These are phyloP conservation scores for Malacoraja senta DNA, from an alignment of 2,797 vertebrate species.

Conservation along the genomic window DNA sequence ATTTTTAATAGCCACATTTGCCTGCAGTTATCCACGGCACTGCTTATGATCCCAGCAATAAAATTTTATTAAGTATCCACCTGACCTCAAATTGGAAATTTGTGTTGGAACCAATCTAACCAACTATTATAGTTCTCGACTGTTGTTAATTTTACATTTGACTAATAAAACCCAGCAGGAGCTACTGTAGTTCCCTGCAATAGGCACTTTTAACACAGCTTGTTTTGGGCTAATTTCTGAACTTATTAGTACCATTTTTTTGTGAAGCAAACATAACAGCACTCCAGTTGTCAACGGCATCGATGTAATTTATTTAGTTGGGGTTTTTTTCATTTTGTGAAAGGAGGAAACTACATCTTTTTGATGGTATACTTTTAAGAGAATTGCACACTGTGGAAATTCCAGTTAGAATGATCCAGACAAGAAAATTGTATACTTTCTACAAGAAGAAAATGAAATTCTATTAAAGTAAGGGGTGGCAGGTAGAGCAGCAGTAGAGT, in stretches of 20 bases:
- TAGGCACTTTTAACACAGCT: conserved; percentile 44
- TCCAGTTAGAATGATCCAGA: background rate
- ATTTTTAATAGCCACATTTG: conserved; percentile 65
- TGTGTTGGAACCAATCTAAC: conserved; percentile 74
- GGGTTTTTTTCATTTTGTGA: background rate
- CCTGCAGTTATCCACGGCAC: conserved; percentile 63
- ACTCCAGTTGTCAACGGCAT: background rate
- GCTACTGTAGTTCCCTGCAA: conserved; percentile 49
- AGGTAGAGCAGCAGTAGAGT: no score
- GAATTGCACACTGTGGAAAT: background rate
- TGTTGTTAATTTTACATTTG: conserved; percentile 97
- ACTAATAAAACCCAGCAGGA: conserved; percentile 82
- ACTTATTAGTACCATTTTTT: background rate
- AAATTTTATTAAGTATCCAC: conserved; percentile 85
- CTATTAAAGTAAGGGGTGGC: background rate
- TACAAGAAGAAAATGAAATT: background rate
- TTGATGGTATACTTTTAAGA: background rate
- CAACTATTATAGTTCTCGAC: conserved; percentile 64
- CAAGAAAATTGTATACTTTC: background rate
- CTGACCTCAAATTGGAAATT: conserved; percentile 90
- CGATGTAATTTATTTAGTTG: background rate
- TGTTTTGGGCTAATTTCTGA: conserved; percentile 30
- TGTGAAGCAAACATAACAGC: background rate
- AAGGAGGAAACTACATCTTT: background rate
- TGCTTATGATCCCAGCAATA: conserved; percentile 77